Evolutionary conservation across 1,140 invertebrate genomes (phyloP).

Genomic region (Drosophila nigromelanica): DNA sequence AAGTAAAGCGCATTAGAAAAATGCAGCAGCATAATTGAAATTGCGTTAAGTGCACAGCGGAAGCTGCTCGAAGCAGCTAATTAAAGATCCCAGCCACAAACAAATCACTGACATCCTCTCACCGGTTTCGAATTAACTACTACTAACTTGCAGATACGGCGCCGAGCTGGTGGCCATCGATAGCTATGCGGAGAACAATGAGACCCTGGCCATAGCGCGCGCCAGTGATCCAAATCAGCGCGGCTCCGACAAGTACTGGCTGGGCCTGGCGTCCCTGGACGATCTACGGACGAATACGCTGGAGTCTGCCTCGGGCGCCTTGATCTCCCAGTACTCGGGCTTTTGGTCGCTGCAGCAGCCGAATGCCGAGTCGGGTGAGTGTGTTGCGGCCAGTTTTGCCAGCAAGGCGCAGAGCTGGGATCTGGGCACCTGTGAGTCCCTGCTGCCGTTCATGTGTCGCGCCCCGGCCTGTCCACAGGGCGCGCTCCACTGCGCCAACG

Average conservation of each 20-base stretch:
- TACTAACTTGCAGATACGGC: slow-evolving; percentile 93
- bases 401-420: slow-evolving; percentile 94
- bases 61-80: slow-evolving; percentile 19
- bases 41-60: slow-evolving; percentile 52
- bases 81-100: slow-evolving; percentile 16
- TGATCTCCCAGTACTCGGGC: slow-evolving; percentile 96
- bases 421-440: slow-evolving; percentile 95
- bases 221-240: slow-evolving; percentile 85
- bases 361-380: slow-evolving; percentile 92
- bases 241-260: slow-evolving; percentile 90
- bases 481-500: slow-evolving; percentile 96
- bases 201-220: slow-evolving; percentile 91
- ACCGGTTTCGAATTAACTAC: slow-evolving; percentile 39
- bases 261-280: slow-evolving; percentile 94
- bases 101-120: slow-evolving; percentile 44
- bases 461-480: slow-evolving; percentile 95
- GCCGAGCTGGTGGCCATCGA: slow-evolving; percentile 95
- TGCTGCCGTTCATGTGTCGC: slow-evolving; percentile 97
- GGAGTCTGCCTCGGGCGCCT: slow-evolving; percentile 94
- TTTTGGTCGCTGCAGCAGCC: slow-evolving; percentile 95
- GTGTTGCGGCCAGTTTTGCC: slow-evolving; percentile 92
- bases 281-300: slow-evolving; percentile 96
- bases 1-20: slow-evolving; percentile 64
- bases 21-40: slow-evolving; percentile 63
- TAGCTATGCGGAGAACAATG: slow-evolving; percentile 95